phyloP scores from a whole-genome alignment of 2,113 vertebrate species.

The Psephotus haematonotus region DNA sequence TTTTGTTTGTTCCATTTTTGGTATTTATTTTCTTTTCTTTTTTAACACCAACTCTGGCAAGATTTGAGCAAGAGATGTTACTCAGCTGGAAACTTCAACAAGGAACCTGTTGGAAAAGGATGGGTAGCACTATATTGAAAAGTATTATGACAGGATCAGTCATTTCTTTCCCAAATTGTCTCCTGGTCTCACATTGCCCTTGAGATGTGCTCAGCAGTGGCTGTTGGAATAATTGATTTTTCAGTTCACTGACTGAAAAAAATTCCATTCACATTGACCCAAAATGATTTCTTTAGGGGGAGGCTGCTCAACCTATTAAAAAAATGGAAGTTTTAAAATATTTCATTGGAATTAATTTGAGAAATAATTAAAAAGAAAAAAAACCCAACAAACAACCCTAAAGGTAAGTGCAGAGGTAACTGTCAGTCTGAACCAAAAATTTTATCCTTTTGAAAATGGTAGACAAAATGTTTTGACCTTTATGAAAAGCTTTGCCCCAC shows the following conservation, averaged over 20 bases:
- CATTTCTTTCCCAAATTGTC: background rate
- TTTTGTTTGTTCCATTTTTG: background rate
- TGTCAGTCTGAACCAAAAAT: background rate
- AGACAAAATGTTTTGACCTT: background rate
- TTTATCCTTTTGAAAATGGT: background rate
- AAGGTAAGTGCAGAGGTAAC: background rate
- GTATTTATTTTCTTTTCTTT: background rate
- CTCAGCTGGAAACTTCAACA: background rate
- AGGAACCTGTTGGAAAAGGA: background rate
- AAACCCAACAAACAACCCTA: background rate
- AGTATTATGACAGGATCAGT: background rate
- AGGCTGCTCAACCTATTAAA: background rate
- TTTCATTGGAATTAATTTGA: background rate
- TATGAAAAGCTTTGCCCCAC: background rate
- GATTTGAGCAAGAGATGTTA: background rate
- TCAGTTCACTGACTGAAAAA: conserved; percentile 59
- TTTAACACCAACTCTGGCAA: background rate
- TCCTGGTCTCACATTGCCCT: conserved; percentile 23
- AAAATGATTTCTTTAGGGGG: background rate
- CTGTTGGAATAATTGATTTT: conserved; percentile 54
- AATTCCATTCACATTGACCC: conserved; percentile 25
- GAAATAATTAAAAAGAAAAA: background rate
- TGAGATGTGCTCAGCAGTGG: conserved; percentile 2
- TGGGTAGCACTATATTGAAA: background rate
- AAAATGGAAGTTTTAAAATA: background rate